phyloP scores from a whole-genome alignment of 2,888 invertebrate genomes.

The Bombylius discolor region DNA sequence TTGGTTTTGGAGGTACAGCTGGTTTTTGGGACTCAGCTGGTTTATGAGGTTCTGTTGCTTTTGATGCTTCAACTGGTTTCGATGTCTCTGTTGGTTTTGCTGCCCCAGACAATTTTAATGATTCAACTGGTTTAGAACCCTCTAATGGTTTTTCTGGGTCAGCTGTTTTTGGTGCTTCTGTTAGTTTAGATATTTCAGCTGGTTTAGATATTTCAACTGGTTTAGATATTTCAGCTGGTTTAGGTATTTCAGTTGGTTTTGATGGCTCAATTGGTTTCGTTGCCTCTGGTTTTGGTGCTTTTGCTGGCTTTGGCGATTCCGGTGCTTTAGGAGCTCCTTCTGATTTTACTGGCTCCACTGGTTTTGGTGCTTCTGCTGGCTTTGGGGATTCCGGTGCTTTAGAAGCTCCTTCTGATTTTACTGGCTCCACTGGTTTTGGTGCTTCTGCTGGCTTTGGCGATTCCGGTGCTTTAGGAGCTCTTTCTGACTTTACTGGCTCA shows the following conservation, averaged over 20 bases:
- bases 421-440: slow-evolving; percentile 38
- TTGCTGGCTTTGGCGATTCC: slow-evolving; percentile 39
- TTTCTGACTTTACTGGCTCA: slow-evolving; percentile 43
- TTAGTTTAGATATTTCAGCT: slow-evolving; percentile 92
- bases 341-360: slow-evolving; percentile 2
- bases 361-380: slow-evolving; percentile 60
- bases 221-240: slow-evolving; percentile 2
- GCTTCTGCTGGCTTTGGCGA: slow-evolving; percentile 59
- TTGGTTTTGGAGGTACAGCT: background rate
- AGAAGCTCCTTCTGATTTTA: slow-evolving; percentile 34
- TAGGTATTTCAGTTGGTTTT: background rate
- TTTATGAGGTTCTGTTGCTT: background rate
- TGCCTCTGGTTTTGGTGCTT: slow-evolving; percentile 42
- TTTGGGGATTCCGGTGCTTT: slow-evolving; percentile 40
- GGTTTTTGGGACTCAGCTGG: slow-evolving; percentile 41
- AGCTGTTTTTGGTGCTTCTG: slow-evolving; percentile 70
- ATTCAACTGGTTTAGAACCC: slow-evolving; percentile 23
- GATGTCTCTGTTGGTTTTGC: slow-evolving; percentile 16
- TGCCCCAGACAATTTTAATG: slow-evolving; percentile 51
- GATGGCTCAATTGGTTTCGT: slow-evolving; percentile 40
- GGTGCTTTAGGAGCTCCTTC: slow-evolving; percentile 35
- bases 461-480: slow-evolving; percentile 58
- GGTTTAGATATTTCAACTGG: slow-evolving; percentile 40
- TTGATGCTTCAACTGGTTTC: background rate
- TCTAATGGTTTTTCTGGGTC: slow-evolving; percentile 54